These are phyloP conservation scores for Ceriagrion tenellum DNA, from an alignment of 2,888 invertebrate species.

Conservation along the genomic window DNA sequence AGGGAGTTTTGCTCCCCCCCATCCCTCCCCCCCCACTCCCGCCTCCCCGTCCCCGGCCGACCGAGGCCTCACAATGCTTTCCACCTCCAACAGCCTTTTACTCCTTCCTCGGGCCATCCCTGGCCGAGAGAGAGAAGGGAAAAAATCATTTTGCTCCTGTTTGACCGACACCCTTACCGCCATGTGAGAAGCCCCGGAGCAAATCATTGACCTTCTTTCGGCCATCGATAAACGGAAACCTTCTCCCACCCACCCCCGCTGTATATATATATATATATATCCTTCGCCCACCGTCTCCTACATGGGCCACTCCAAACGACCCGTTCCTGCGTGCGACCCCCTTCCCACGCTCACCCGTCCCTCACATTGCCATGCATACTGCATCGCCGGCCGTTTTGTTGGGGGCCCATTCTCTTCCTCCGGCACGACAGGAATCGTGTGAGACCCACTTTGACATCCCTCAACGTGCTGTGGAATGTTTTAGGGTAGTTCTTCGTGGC, in stretches of 20 bases:
- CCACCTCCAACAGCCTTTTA: slow-evolving; percentile 12
- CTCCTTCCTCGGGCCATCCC: not conserved
- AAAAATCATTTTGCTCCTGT: slow-evolving; percentile 4
- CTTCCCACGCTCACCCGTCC: not conserved
- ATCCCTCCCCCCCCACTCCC: too few relatives aligned
- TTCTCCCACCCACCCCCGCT: too few relatives aligned
- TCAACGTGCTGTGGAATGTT: too few relatives aligned
- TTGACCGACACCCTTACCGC: slow-evolving; percentile 20
- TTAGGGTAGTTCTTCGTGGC: too few relatives aligned
- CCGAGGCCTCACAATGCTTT: not conserved
- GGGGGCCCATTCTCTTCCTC: too few relatives aligned
- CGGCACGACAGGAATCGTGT: too few relatives aligned
- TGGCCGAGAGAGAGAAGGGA: not conserved
- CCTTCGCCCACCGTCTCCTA: too few relatives aligned
- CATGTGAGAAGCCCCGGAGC: not conserved
- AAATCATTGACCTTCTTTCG: slow-evolving; percentile 20
- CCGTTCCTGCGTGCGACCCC: too few relatives aligned
- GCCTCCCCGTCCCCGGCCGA: not conserved
- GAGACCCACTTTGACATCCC: too few relatives aligned
- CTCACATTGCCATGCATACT: not conserved
- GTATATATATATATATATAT: too few relatives aligned
- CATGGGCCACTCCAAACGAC: too few relatives aligned
- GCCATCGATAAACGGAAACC: not conserved
- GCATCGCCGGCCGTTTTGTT: not conserved
- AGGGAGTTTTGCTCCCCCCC: too few relatives aligned